A percentile compares a stretch with the other conserved stretches of the same genome.
These are phyloP conservation scores for Dreissena polymorpha DNA, from an alignment of 1,140 invertebrate genomes.

Conservation along the genomic window DNA sequence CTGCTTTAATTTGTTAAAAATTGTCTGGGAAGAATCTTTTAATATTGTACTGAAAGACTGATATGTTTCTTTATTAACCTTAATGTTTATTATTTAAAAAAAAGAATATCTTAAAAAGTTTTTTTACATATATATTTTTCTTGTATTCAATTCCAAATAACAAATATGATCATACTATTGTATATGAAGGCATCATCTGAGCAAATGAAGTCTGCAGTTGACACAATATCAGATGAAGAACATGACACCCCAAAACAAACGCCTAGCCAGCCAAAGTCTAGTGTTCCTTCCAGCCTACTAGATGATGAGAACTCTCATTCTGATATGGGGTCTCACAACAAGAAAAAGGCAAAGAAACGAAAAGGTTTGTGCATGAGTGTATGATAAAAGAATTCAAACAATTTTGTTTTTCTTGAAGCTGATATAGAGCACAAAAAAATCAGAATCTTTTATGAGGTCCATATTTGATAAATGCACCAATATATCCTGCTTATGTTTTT, in stretches of 20 bases:
- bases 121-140: too few relatives aligned
- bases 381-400: too few relatives aligned
- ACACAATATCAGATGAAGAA: conserved; percentile 71
- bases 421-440: too few relatives aligned
- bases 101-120: too few relatives aligned
- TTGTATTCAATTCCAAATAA: too few relatives aligned
- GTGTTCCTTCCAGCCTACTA: conserved; percentile 34
- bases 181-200: not conserved
- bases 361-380: conserved; percentile 16
- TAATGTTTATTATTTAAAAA: not conserved
- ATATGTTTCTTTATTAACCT: not conserved
- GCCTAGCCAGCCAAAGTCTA: conserved; percentile 32
- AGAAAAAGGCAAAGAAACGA: conserved; percentile 51
- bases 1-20: too few relatives aligned
- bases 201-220: conserved; percentile 57
- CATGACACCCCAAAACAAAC: conserved; percentile 46
- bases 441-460: too few relatives aligned
- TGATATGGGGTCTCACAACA: conserved; percentile 13
- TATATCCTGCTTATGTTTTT: too few relatives aligned
- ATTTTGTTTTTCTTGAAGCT: too few relatives aligned
- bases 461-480: too few relatives aligned
- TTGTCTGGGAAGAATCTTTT: too few relatives aligned
- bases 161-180: too few relatives aligned
- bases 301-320: conserved; percentile 62
- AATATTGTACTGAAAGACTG: not conserved